These are phyloP conservation scores for Coregonus suidteri DNA, from an alignment of 2,797 vertebrate genomes.

Conservation along the genomic window DNA sequence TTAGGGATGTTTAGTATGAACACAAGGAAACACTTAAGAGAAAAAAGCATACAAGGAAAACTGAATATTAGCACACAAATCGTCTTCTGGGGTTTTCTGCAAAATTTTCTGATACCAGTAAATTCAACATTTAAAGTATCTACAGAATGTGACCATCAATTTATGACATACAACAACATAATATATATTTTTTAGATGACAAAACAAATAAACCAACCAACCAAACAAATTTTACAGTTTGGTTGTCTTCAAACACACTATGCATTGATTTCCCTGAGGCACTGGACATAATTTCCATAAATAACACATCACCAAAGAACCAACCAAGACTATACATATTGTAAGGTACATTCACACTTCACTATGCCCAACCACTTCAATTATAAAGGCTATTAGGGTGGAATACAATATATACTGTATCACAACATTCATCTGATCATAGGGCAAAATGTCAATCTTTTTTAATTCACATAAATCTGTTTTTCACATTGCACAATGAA, in stretches of 20 bases:
- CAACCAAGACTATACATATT: not conserved
- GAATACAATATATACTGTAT: slow-evolving; percentile 8
- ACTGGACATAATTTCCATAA: slow-evolving; percentile 4
- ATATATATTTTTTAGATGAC: not conserved
- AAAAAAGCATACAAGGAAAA: not conserved
- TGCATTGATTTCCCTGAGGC: slow-evolving; percentile 9
- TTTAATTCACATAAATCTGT: not conserved
- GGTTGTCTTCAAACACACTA: slow-evolving; percentile 4
- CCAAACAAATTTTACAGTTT: not conserved
- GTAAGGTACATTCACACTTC: slow-evolving; percentile 38
- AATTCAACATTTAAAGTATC: not conserved
- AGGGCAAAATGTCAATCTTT: slow-evolving; percentile 12
- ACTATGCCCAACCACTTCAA: not conserved
- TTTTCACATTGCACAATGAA: not conserved
- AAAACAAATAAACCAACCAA: not conserved
- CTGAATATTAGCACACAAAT: not conserved
- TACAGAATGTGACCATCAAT: not conserved
- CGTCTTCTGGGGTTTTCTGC: not conserved
- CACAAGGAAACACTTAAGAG: not conserved
- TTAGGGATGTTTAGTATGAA: too few relatives aligned
- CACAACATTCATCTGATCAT: slow-evolving; percentile 22
- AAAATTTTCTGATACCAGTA: too few relatives aligned
- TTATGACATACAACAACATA: slow-evolving; percentile 30
- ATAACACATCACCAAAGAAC: slow-evolving; percentile 19
- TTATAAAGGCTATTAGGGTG: not conserved